A percentile compares a stretch with the other conserved stretches of the same genome.
Evolutionary conservation across 2,113 vertebrate species (phyloP).

Genomic region (Lophochroa leadbeateri): DNA sequence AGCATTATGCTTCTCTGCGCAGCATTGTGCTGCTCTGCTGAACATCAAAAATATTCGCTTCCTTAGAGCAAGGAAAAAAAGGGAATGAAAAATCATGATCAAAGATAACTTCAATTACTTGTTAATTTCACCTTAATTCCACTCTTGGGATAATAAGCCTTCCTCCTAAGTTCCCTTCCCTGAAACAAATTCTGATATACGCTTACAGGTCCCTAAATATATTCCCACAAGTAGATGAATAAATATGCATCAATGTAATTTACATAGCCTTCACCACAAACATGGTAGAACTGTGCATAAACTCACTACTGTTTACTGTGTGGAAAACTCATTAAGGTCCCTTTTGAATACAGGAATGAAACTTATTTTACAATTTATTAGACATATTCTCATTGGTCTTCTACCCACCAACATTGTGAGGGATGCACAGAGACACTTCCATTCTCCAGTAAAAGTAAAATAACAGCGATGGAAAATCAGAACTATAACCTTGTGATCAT

Average conservation of each 20-base stretch:
- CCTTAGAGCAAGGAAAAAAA: conserved; percentile 60
- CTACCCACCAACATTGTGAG: conserved; percentile 15
- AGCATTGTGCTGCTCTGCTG: conserved; percentile 71
- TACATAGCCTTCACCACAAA: conserved; percentile 71
- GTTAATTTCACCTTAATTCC: conserved; percentile 82
- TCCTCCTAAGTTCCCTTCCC: conserved; percentile 69
- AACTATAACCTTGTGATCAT: background rate
- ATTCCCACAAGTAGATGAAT: conserved; percentile 78
- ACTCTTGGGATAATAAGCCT: conserved; percentile 75
- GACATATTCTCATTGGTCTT: conserved; percentile 32
- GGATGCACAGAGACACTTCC: background rate
- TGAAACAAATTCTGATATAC: conserved; percentile 71
- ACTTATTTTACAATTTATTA: conserved; percentile 64
- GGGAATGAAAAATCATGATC: conserved; percentile 74
- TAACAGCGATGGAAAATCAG: background rate
- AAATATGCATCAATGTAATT: conserved; percentile 81
- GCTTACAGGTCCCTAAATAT: conserved; percentile 71
- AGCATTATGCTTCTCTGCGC: conserved; percentile 70
- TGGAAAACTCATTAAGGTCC: conserved; percentile 70
- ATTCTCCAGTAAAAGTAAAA: conserved; percentile 17
- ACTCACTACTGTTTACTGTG: conserved; percentile 66
- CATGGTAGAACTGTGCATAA: conserved; percentile 53
- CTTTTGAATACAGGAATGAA: conserved; percentile 62
- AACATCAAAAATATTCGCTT: conserved; percentile 77
- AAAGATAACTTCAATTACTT: conserved; percentile 81